Evolutionary conservation across 30 jellyfish, hydroid and myxozoan species (phyloP), one percentile per base, ranked within the genome.

Genomic region (Hydractinia symbiolongicarpus): DNA sequence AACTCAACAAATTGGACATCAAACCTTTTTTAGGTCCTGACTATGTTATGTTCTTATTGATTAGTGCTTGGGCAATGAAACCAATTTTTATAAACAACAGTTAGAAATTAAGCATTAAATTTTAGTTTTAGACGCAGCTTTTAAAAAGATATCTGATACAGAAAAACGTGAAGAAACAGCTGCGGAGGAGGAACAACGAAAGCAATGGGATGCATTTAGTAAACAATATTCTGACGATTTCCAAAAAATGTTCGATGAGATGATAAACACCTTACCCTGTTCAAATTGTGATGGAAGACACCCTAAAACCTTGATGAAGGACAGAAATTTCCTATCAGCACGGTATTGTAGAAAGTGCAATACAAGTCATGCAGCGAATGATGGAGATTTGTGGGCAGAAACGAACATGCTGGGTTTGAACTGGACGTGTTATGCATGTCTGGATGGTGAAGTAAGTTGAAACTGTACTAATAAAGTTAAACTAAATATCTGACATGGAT

Each of bases 341-440:
- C 52, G 87, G 68, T 79, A 61, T 52, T 79, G 87, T 21, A 66
- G 81, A 1, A 81, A 79, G 52, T 79, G 87, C 40, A 61, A 79
- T 19, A 67, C 50, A 4, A 5, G 4, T 7, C 87, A 79, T 66
- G 30, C 79, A 7, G 87, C 87, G 8, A 58, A 11, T 21, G 87
- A 79, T 61, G 87, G 87, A 5, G 87, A 79, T 20, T 84, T 79
- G 49, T 79, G 87, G 87, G 87, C 87, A 1, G 87, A 79, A 79
- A 5, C 68, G 10, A 58, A 58, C 15, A 53, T 67, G 53, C 50
- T 79, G 50, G 87, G 87, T 15, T 64, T 79, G 30, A 44, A 54
- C 10, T 79, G 87, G 87, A 61, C 73, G 0, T 79, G 87, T 67
- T 79, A 60, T 79, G 87, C 83, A 1, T 79, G 87, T 53, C 44